These are phyloP conservation scores for Ceuthmochares aereus DNA, from an alignment of 2,113 vertebrate species.

Conservation along the genomic window DNA sequence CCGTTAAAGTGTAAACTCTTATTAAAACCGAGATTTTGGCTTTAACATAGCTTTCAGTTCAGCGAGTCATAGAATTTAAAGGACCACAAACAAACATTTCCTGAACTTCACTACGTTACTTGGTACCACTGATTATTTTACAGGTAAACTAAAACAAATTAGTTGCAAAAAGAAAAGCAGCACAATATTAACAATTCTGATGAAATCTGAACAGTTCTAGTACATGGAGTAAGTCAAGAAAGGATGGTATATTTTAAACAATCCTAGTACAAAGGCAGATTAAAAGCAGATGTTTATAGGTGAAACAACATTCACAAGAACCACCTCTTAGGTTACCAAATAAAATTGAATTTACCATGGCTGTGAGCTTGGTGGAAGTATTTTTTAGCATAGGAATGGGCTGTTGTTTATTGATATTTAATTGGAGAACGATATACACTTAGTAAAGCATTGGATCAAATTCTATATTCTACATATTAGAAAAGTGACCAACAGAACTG, in stretches of 20 bases:
- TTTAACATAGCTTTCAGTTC: neutral
- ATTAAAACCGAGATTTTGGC: neutral
- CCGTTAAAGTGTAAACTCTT: neutral
- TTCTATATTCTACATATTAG: neutral
- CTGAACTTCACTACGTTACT: neutral
- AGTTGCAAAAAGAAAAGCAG: neutral
- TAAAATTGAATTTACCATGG: constrained; percentile 59
- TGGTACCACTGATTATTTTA: neutral
- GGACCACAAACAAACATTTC: neutral
- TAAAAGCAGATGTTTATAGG: constrained; percentile 56
- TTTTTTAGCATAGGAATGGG: neutral
- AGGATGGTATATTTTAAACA: constrained; percentile 31
- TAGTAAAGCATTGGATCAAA: neutral
- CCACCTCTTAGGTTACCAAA: constrained; percentile 43
- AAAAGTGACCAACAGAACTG: neutral
- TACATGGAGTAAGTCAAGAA: neutral
- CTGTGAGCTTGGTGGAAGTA: constrained; percentile 6
- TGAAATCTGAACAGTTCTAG: constrained; percentile 16
- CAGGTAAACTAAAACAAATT: no score
- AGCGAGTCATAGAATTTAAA: neutral
- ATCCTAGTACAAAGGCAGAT: constrained; percentile 26
- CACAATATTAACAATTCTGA: neutral
- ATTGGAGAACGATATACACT: neutral
- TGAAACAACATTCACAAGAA: constrained; percentile 38
- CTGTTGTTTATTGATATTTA: constrained; percentile 52